Percentiles rank a stretch among this genome's conserved stretches.
Evolutionary conservation across 2,797 vertebrate species (phyloP).

Genomic region (Helarctos malayanus): DNA sequence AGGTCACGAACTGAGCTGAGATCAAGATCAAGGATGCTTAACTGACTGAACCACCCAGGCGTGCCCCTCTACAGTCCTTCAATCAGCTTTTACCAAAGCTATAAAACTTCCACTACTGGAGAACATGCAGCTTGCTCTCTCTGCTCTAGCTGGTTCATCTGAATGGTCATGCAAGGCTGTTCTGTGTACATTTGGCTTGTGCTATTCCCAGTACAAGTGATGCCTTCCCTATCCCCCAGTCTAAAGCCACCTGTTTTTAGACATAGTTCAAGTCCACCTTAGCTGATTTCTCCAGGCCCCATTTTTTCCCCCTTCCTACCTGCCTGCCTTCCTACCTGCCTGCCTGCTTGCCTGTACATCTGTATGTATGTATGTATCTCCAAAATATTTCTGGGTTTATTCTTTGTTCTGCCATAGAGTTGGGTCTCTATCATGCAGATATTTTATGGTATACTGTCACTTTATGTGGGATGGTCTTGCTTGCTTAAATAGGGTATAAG

Average conservation of each 20-base stretch:
- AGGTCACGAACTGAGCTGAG: neutral
- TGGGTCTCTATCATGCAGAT: neutral
- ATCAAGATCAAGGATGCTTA: neutral
- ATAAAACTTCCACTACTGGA: neutral
- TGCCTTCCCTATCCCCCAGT: neutral
- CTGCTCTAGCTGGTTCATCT: neutral
- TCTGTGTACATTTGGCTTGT: neutral
- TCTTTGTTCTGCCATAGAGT: neutral
- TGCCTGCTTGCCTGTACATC: neutral
- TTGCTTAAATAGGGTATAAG: neutral
- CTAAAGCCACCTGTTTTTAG: neutral
- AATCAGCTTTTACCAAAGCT: neutral
- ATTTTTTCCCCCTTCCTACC: neutral
- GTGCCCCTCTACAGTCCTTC: neutral
- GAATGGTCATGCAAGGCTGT: neutral
- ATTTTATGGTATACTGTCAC: neutral
- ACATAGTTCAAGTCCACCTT: neutral
- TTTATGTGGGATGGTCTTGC: conserved; percentile 20
- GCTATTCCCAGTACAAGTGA: neutral
- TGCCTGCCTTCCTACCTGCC: neutral
- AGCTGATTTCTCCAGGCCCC: neutral
- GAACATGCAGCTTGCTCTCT: neutral
- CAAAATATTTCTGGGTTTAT: conserved; percentile 2
- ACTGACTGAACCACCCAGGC: neutral
- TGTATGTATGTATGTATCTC: neutral